Conservation (phyloP, 35 echinoderm and acorn worm genomes). For the Stichopus chloronotus region DNA sequence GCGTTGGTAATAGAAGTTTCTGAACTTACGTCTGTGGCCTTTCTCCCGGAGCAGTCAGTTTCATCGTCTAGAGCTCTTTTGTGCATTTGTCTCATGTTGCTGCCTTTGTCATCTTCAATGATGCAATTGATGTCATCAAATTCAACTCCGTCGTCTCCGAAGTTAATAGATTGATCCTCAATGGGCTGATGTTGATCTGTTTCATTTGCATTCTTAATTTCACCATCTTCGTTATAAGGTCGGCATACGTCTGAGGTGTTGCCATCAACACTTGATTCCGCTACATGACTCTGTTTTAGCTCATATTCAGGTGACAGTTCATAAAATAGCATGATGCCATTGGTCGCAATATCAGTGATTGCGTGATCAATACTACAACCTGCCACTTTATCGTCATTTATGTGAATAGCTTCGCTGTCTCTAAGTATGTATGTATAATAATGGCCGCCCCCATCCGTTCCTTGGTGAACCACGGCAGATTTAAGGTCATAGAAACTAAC, state of each 20-base stretch:
- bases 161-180: neutral
- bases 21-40: too few species aligned
- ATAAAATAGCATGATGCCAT: neutral
- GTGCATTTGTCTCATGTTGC: neutral
- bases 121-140: neutral
- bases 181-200: neutral
- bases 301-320: neutral
- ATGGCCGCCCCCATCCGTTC: neutral
- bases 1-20: too few species aligned
- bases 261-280: too few species aligned
- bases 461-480: slow-evolving; percentile 18
- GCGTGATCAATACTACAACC: neutral
- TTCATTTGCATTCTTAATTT: too few species aligned
- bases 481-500: neutral
- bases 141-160: neutral
- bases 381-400: neutral
- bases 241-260: too few species aligned
- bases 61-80: too few species aligned
- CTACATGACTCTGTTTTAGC: too few species aligned
- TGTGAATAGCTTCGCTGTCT: neutral
- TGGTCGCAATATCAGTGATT: neutral
- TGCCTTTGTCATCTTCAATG: neutral
- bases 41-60: too few species aligned
- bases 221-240: too few species aligned
- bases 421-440: neutral